Conservation (phyloP, 2,888 invertebrate genomes). For the Zaprionus obscuricornis region DNA sequence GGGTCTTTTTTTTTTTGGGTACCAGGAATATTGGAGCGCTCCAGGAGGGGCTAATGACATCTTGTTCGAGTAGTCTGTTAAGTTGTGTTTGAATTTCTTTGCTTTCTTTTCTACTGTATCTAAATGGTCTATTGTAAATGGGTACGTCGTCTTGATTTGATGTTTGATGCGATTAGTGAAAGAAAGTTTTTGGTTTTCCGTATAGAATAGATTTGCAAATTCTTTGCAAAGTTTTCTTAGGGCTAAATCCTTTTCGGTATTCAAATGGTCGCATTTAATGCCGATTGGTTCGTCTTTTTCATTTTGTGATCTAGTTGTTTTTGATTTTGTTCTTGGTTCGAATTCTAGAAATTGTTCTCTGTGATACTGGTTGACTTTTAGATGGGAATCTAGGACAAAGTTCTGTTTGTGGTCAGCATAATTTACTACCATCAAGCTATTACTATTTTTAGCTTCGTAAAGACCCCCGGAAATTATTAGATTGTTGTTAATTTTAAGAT, state of each 20-base stretch:
- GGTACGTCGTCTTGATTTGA: conserved; percentile 24
- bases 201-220: neutral
- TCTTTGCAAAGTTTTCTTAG: neutral
- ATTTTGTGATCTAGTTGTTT: neutral
- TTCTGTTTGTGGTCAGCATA: neutral
- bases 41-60: conserved; percentile 42
- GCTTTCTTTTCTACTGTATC: conserved; percentile 38
- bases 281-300: neutral
- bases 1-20: conserved; percentile 37
- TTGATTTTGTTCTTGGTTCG: neutral
- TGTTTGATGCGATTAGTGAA: neutral
- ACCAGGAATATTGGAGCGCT: conserved; percentile 52
- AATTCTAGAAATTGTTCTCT: neutral
- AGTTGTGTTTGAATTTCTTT: conserved; percentile 45
- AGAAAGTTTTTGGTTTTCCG: neutral
- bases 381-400: neutral
- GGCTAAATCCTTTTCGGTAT: neutral
- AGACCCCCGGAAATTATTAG: neutral
- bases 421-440: conserved; percentile 5
- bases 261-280: conserved; percentile 6
- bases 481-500: neutral
- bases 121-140: conserved; percentile 47
- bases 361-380: neutral
- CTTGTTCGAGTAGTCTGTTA: conserved; percentile 23
- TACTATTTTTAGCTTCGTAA: conserved; percentile 1